These are phyloP conservation scores for Sminthurides aquaticus DNA, from an alignment of 2,888 invertebrate species.

Conservation along the genomic window DNA sequence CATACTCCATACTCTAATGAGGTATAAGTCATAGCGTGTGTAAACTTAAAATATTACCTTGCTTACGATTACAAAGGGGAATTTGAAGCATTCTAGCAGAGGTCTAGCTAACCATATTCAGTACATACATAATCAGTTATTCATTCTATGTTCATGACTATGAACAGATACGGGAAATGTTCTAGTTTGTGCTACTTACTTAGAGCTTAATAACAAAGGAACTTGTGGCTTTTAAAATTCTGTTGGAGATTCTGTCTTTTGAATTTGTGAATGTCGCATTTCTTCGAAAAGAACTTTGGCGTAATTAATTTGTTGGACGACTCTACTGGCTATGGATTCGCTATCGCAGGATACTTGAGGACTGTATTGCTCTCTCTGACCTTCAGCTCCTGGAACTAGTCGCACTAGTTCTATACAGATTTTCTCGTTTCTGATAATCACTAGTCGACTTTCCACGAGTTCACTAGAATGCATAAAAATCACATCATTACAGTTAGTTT, in stretches of 20 bases:
- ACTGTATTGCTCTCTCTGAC: conserved; percentile 50
- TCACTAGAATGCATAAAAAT: conserved; percentile 55
- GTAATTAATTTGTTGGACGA: conserved; percentile 77
- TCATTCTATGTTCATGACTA: too few species aligned
- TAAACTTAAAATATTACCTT: too few species aligned
- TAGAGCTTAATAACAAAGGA: too few species aligned
- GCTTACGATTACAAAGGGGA: too few species aligned
- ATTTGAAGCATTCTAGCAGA: too few species aligned
- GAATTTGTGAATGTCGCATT: conserved; percentile 58
- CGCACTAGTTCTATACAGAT: conserved; percentile 50
- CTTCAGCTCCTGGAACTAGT: conserved; percentile 47
- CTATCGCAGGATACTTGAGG: conserved; percentile 72
- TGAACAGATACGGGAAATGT: too few species aligned
- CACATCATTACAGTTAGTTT: too few species aligned
- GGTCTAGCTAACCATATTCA: too few species aligned
- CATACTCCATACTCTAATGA: too few species aligned
- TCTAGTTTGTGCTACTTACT: too few species aligned
- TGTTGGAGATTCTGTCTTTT: conserved; percentile 10
- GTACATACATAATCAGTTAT: too few species aligned
- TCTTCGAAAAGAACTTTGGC: conserved; percentile 80
- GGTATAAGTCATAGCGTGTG: too few species aligned
- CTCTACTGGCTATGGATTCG: conserved; percentile 61
- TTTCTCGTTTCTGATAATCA: conserved; percentile 48
- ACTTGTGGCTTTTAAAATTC: conserved; percentile 19
- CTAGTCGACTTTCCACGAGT: conserved; percentile 59